Evolutionary conservation across 2,888 invertebrate genomes (phyloP).

Genomic region (Pyrocoelia pectoralis): DNA sequence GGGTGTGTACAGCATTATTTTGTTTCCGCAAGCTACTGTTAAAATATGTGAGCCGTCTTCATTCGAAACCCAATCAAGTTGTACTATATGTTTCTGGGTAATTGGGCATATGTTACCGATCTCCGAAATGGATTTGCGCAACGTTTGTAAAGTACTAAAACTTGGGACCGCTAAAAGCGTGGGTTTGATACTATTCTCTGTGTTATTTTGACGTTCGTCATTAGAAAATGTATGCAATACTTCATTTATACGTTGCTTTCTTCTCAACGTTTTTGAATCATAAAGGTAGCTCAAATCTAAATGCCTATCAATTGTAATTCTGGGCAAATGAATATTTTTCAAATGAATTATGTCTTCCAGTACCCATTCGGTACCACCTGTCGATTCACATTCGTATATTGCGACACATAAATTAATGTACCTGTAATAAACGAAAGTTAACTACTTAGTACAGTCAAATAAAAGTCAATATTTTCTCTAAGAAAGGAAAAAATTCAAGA

Average conservation of each 20-base stretch:
- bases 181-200: slow-evolving; percentile 56
- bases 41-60: slow-evolving; percentile 98
- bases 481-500: no score
- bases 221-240: slow-evolving; percentile 82
- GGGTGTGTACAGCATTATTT: slow-evolving; percentile 90
- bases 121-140: slow-evolving; percentile 88
- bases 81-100: slow-evolving; percentile 92
- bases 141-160: slow-evolving; percentile 87
- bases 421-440: slow-evolving; percentile 1
- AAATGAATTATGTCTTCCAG: slow-evolving; percentile 95
- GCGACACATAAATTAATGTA: slow-evolving; percentile 93
- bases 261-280: slow-evolving; percentile 80
- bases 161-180: slow-evolving; percentile 85
- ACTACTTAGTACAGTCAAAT: no score
- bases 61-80: slow-evolving; percentile 98
- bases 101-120: slow-evolving; percentile 91
- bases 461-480: no score
- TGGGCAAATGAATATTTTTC: slow-evolving; percentile 87
- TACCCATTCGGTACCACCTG: slow-evolving; percentile 94
- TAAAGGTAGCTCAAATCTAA: slow-evolving; percentile 84
- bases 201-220: slow-evolving; percentile 69
- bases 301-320: slow-evolving; percentile 82
- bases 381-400: slow-evolving; percentile 99
- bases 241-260: slow-evolving; percentile 83
- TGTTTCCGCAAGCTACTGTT: slow-evolving; percentile 94